A percentile compares a stretch with the other conserved stretches of the same genome.
phyloP scores from a whole-genome alignment of 2,797 vertebrate species.

The Pseudochirops corinnae region DNA sequence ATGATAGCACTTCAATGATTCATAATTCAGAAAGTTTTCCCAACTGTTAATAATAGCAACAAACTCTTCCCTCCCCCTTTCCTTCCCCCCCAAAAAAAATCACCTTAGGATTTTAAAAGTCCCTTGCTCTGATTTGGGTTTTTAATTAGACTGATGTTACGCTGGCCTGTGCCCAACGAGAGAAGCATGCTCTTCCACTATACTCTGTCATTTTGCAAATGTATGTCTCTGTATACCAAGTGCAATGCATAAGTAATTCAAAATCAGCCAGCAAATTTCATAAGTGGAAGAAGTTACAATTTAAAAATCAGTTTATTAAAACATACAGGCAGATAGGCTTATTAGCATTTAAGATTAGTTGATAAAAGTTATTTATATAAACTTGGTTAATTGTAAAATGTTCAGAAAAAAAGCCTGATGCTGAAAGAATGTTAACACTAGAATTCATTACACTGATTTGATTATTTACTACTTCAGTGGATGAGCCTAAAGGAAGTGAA shows the following conservation, averaged over 20 bases:
- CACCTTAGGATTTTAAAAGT: not conserved
- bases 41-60: not conserved
- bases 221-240: not conserved
- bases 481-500: too few relatives aligned
- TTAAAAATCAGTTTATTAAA: not conserved
- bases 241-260: not conserved
- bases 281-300: not conserved
- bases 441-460: not conserved
- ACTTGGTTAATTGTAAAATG: not conserved
- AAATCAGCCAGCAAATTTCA: not conserved
- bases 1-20: not conserved
- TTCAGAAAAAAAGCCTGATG: not conserved
- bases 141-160: not conserved
- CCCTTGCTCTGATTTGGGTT: not conserved
- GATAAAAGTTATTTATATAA: not conserved
- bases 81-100: not conserved
- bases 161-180: not conserved
- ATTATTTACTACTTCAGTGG: not conserved
- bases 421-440: not conserved
- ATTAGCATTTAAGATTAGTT: conserved; percentile 2
- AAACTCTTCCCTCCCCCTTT: not conserved
- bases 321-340: not conserved
- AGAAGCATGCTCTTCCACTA: not conserved
- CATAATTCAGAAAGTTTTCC: not conserved
- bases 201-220: not conserved